Base-by-base conservation (phyloP, 2,113 vertebrate species). In the Bos indicus region DNA sequence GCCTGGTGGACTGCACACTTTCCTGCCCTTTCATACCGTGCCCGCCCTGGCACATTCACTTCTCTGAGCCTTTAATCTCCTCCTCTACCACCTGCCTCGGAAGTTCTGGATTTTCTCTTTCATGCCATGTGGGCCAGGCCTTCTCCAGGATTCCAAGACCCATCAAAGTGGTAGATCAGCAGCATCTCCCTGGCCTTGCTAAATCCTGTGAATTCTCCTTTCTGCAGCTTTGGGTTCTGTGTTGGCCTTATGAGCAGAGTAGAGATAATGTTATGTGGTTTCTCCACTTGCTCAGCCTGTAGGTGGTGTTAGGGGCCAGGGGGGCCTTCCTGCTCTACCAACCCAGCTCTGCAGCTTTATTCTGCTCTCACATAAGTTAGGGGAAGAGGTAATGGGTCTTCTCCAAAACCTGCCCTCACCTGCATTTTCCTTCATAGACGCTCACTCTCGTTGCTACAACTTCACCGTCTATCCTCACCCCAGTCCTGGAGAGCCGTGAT, bases 331-430 rank as follows among this genome's bases (percentile, higher is more conserved):
- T 48, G 3, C 33, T 40, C 4, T 13, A 6, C 71, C 28, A 46
- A 46, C 51, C 21, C 14, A n/a, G 16, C 6, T 48, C 13, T 26
- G 17, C 71, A 25, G 17, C 19, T 40, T 13, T 40, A 9, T 19
- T 74, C 36, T 28, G 25, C 2, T 67, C 33, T 23, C 16, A 30
- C n/a, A 1, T 19, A 21, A 6, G 12, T n/a, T 28, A 2, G 3
- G 28, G 57, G 6, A 7, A 3, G 4, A 7, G 1, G 2, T 40
- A 13, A 8, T 7, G 19, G 2, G 13, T 43, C 3, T 6, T 14
- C 28, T n/a, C 14, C 21, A 10, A 4, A 17, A 2, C 46, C 9
- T 46, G 21, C 12, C 21, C 28, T 46, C 14, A 16, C 23, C 7
- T 25, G 51, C 0, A 2, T 71, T 92, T 92, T n/a, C 21, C 30